phyloP scores from a whole-genome alignment of 2,797 vertebrate species.

The Fundulus diaphanus region DNA sequence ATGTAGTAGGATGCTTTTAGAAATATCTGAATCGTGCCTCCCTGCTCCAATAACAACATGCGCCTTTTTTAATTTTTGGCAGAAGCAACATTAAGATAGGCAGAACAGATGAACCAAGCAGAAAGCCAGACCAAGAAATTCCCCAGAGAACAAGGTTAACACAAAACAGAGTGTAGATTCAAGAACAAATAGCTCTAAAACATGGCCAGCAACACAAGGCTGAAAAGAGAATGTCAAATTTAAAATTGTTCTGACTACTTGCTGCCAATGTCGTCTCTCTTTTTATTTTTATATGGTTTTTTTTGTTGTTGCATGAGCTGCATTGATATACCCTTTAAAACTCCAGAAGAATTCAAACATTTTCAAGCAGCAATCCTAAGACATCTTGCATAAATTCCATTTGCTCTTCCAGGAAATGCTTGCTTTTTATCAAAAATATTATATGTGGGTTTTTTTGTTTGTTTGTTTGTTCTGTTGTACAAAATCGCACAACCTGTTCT shows the following conservation, averaged over 20 bases:
- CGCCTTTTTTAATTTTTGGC: not conserved
- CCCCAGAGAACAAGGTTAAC: not conserved
- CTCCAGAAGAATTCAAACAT: constrained; percentile 17
- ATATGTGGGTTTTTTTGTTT: not conserved
- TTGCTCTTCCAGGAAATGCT: not conserved
- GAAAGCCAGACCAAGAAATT: not conserved
- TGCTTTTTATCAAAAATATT: not conserved
- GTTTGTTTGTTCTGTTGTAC: not conserved
- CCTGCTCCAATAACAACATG: not conserved
- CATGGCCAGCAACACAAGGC: not conserved
- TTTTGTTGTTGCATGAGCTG: not conserved
- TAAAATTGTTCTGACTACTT: too few species aligned
- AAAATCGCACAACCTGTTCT: not conserved
- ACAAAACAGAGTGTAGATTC: not conserved
- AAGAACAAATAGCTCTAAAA: not conserved
- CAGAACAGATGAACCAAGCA: not conserved
- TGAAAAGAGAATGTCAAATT: not conserved
- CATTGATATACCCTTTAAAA: not conserved
- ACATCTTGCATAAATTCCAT: not conserved
- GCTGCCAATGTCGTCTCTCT: not conserved
- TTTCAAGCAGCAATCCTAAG: constrained; percentile 33
- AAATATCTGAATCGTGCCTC: not conserved
- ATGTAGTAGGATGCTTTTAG: not conserved
- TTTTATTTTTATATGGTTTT: too few species aligned
- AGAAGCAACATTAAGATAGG: not conserved